Percentiles rank a stretch among this genome's conserved stretches.
These are phyloP conservation scores for Cyanocitta stelleri DNA, from an alignment of 2,113 vertebrate genomes.

Conservation along the genomic window DNA sequence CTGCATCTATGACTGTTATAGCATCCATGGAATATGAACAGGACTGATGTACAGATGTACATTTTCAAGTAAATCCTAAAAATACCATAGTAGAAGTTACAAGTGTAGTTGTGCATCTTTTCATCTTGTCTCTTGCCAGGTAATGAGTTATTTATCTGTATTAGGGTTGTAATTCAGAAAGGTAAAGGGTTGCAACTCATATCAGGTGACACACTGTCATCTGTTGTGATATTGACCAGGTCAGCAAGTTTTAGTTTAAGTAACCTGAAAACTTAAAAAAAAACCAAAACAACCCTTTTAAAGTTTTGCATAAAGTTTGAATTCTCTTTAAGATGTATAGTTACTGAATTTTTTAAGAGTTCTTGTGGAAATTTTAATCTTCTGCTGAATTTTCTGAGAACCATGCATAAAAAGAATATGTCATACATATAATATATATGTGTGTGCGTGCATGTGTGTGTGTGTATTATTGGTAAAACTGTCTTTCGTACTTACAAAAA, in stretches of 20 bases:
- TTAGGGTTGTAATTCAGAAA: neutral
- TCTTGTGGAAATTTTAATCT: constrained; percentile 6
- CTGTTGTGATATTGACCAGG: neutral
- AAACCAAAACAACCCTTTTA: neutral
- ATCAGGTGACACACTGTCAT: neutral
- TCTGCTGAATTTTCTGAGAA: constrained; percentile 9
- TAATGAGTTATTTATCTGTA: neutral
- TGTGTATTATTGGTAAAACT: neutral
- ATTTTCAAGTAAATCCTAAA: constrained; percentile 55
- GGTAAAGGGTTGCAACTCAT: neutral
- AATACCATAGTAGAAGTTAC: constrained; percentile 19
- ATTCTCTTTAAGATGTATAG: neutral
- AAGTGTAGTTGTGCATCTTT: constrained; percentile 23
- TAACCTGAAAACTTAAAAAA: neutral
- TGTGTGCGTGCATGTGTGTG: neutral
- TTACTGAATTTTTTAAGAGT: neutral
- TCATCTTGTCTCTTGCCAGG: neutral
- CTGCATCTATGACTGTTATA: constrained; percentile 55
- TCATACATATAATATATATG: neutral
- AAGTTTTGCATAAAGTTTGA: neutral
- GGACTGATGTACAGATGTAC: constrained; percentile 2
- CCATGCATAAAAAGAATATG: neutral
- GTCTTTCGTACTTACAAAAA: neutral
- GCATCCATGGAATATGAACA: constrained; percentile 38
- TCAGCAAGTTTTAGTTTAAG: neutral